Conservation (phyloP, 1,140 invertebrate species). For the Leptinotarsa lineolata region DNA sequence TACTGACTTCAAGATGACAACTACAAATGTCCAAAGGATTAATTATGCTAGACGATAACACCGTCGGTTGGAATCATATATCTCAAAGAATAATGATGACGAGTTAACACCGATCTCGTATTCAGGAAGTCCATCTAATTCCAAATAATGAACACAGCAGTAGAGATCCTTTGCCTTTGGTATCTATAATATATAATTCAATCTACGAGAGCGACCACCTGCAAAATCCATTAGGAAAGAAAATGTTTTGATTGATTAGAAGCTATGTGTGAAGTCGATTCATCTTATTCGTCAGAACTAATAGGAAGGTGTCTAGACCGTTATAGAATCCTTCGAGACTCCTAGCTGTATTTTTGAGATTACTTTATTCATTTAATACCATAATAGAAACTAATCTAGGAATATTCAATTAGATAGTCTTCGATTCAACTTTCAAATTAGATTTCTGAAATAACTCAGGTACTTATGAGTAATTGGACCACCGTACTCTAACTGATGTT, state of each 20-base stretch:
- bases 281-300: slow-evolving; percentile 8
- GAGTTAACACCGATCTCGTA: not conserved
- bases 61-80: not conserved
- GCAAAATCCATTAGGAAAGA: slow-evolving; percentile 6
- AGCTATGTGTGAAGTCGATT: not conserved
- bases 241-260: not conserved
- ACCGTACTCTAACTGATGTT: too few relatives aligned
- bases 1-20: not conserved
- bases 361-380: too few relatives aligned
- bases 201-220: not conserved
- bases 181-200: not conserved
- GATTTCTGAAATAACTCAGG: too few relatives aligned
- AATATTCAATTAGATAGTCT: too few relatives aligned
- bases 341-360: too few relatives aligned
- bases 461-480: too few relatives aligned
- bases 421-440: too few relatives aligned
- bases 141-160: not conserved
- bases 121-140: slow-evolving; percentile 6
- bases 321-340: too few relatives aligned
- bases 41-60: not conserved
- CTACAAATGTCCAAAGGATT: not conserved
- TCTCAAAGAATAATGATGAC: not conserved
- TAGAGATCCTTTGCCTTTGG: not conserved
- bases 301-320: not conserved
- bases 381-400: too few relatives aligned